Percentiles rank a stretch among this genome's conserved stretches.
Conservation (phyloP, 2,888 invertebrate species). For the Reticulitermes lucifugus region DNA sequence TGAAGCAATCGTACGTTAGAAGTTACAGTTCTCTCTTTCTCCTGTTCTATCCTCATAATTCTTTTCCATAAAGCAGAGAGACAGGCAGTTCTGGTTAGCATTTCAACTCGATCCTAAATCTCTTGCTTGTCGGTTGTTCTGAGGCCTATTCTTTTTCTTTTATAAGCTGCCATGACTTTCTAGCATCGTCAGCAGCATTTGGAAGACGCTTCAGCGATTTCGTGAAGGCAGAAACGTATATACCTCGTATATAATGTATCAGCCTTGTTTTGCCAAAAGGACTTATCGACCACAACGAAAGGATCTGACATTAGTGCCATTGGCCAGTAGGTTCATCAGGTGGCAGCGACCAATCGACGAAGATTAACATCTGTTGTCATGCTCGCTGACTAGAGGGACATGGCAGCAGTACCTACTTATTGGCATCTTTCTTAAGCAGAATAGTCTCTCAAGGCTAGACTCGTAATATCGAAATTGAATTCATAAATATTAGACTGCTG, state of each 20-base stretch:
- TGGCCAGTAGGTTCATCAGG: too few species aligned
- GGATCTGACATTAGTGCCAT: too few species aligned
- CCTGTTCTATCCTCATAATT: not conserved
- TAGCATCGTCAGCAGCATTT: constrained; percentile 29
- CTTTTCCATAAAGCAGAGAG: constrained; percentile 5
- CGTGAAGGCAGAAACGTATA: not conserved
- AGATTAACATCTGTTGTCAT: too few species aligned
- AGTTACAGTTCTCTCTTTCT: not conserved
- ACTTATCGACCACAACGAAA: not conserved
- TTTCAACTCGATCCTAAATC: constrained; percentile 28
- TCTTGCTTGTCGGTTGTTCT: constrained; percentile 14
- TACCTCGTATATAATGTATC: not conserved
- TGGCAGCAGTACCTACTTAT: too few species aligned
- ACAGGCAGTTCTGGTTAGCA: constrained; percentile 31
- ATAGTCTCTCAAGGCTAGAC: too few species aligned
- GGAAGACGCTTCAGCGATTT: constrained; percentile 14
- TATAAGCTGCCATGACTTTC: constrained; percentile 24
- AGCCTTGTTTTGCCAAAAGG: constrained; percentile 3
- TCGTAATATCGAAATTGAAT: too few species aligned
- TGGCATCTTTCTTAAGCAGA: too few species aligned
- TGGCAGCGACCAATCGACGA: too few species aligned
- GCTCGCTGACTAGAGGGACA: too few species aligned
- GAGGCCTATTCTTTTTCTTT: not conserved
- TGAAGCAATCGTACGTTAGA: constrained; percentile 19
- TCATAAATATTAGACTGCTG: too few species aligned